A percentile compares a stretch with the other conserved stretches of the same genome.
Evolutionary conservation across 2,113 vertebrate species (phyloP).

Genomic region (Salvelinus alpinus): DNA sequence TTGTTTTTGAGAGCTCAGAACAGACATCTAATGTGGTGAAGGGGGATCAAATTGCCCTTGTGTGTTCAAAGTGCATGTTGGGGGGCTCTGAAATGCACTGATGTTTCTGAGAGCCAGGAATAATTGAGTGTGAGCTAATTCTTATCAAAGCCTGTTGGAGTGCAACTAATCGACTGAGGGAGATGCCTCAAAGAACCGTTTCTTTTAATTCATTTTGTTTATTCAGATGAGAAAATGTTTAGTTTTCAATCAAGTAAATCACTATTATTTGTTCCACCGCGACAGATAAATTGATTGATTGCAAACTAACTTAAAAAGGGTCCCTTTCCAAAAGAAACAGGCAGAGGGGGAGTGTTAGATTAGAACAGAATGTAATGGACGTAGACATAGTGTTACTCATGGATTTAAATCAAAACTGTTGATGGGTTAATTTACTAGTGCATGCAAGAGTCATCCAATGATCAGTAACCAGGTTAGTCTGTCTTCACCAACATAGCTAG

Average conservation of each 20-base stretch:
- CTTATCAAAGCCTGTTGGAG: conserved; percentile 77
- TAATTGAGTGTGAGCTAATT: conserved; percentile 73
- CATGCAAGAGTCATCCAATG: no score
- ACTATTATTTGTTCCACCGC: conserved; percentile 72
- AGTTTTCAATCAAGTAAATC: conserved; percentile 78
- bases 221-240: conserved; percentile 74
- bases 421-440: neutral
- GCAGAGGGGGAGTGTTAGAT: neutral
- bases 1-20: conserved; percentile 44
- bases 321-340: conserved; percentile 32
- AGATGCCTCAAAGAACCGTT: conserved; percentile 68
- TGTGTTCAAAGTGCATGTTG: conserved; percentile 56
- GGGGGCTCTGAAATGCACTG: conserved; percentile 60
- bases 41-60: conserved; percentile 58
- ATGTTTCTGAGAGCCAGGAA: conserved; percentile 61
- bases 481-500: no score
- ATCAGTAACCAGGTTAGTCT: no score
- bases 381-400: neutral
- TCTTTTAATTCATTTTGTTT: conserved; percentile 71
- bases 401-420: neutral
- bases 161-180: conserved; percentile 73
- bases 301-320: conserved; percentile 56
- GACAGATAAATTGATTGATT: conserved; percentile 71
- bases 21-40: conserved; percentile 45
- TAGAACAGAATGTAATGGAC: no score